phyloP scores from a whole-genome alignment of 2,888 invertebrate genomes.

The Catotricha subobsoleta region DNA sequence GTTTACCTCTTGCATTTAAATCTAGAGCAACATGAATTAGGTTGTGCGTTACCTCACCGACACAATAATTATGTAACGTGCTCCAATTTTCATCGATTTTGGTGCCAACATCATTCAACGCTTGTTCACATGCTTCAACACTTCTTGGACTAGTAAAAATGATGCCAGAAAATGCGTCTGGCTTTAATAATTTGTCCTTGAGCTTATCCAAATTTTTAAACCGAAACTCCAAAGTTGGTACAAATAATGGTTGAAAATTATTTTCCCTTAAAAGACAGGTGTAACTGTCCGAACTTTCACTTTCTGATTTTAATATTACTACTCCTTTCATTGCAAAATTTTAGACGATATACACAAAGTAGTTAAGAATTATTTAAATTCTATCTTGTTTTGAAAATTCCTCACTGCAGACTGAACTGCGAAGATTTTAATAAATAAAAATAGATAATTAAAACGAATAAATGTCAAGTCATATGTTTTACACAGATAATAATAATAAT shows the following conservation, averaged over 20 bases:
- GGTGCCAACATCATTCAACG: constrained; percentile 23
- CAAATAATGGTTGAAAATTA: constrained; percentile 30
- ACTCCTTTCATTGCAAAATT: constrained; percentile 19
- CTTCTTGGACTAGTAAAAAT: constrained; percentile 39
- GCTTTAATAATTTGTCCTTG: constrained; percentile 26
- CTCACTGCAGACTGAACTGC: too few species aligned
- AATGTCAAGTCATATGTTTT: not conserved
- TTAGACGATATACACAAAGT: not conserved
- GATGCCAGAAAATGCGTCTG: constrained; percentile 32
- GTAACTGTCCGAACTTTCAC: constrained; percentile 31
- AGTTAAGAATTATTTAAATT: too few species aligned
- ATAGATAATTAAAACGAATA: not conserved
- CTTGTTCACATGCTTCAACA: constrained; percentile 31
- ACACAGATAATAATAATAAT: too few species aligned
- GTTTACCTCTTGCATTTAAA: constrained; percentile 33
- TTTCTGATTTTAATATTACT: constrained; percentile 28
- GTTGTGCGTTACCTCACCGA: constrained; percentile 36
- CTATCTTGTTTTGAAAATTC: too few species aligned
- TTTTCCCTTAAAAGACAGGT: constrained; percentile 27
- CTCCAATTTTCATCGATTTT: constrained; percentile 29
- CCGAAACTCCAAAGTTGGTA: constrained; percentile 34
- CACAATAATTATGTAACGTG: constrained; percentile 31
- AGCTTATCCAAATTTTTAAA: constrained; percentile 32
- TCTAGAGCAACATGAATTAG: constrained; percentile 28
- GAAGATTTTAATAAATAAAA: not conserved